A percentile compares a stretch with the other conserved stretches of the same genome.
Evolutionary conservation across 2,888 invertebrate species (phyloP).

Genomic region (Synanthedon vespiformis): DNA sequence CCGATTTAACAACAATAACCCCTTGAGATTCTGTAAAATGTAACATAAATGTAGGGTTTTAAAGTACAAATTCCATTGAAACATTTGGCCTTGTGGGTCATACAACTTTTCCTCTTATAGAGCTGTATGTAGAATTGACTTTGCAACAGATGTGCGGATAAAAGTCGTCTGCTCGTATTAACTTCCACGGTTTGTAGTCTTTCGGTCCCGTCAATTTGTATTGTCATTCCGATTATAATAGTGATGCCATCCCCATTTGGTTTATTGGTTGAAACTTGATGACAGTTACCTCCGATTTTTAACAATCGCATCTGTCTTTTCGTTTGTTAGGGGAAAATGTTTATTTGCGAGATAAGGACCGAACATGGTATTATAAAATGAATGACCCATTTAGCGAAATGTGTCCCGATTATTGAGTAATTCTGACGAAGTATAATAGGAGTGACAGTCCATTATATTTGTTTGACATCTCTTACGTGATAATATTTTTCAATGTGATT

Average conservation of each 20-base stretch:
- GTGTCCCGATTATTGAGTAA: constrained; percentile 51
- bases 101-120: constrained; percentile 11
- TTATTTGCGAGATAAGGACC: constrained; percentile 16
- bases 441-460: constrained; percentile 37
- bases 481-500: constrained; percentile 37
- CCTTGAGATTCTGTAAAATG: neutral
- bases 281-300: constrained; percentile 54
- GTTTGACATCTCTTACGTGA: constrained; percentile 32
- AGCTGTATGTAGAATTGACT: constrained; percentile 14
- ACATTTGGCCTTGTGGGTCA: neutral
- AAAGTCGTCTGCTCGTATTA: constrained; percentile 32
- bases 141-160: constrained; percentile 8
- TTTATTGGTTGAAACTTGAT: constrained; percentile 63
- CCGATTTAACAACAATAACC: constrained; percentile 33
- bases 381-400: constrained; percentile 57
- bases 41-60: neutral
- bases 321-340: constrained; percentile 13
- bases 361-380: constrained; percentile 21
- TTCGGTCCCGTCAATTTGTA: constrained; percentile 68
- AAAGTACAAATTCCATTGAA: neutral
- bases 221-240: constrained; percentile 68
- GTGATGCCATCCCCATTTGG: constrained; percentile 55
- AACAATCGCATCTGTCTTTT: constrained; percentile 32
- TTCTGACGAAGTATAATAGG: constrained; percentile 57
- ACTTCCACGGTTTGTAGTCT: constrained; percentile 63